Base-by-base conservation (phyloP, 2,888 invertebrate genomes). In the Erynnis tages region DNA sequence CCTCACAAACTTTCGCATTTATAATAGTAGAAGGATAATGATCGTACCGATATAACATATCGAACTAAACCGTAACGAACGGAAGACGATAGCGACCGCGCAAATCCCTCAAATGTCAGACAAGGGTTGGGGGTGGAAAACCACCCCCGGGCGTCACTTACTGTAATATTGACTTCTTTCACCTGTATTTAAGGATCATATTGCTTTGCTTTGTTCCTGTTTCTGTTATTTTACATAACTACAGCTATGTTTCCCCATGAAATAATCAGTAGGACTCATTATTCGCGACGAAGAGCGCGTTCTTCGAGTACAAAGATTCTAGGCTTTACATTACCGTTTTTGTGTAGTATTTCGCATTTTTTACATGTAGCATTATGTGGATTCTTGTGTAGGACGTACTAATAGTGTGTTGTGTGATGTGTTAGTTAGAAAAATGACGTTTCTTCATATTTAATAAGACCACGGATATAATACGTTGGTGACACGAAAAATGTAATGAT, bases 191-290 rank as follows among this genome's bases (percentile, higher is more conserved):
- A 62, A 58, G 59, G 60, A 55, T 21, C 3, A 63, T 41, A 65
- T 62, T 71, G 40, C 43, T 5, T 34, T 62, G 52, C 19, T 27
- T 4, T 0, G 1, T 14, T 13, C 38, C 43, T 70, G 72, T 74
- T 70, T 69, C 77, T 63, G 76, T 72, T 71, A 73, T 76, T 79
- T 71, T 73, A 80, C 69, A 77, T 76, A 79, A 68, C 69, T 73
- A 68, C 71, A 67, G 69, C 68, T 73, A 75, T 66, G 61, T 66
- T 61, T 61, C 58, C 54, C 67, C 67, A 79, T 83, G 76, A 82
- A 87, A 85, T 85, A 85, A 85, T 85, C 87, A 87, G 87, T 86
- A 82, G 71, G 66, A 65, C 66, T 63, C 69, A 57, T 61, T 63
- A 56, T 55, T 55, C 55, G 57, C 37, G n/a, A 48, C 23, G 54